Percentiles rank a stretch among this genome's conserved stretches.
Evolutionary conservation across 2,888 invertebrate genomes (phyloP).

Genomic region (Crossocerus cetratus): DNA sequence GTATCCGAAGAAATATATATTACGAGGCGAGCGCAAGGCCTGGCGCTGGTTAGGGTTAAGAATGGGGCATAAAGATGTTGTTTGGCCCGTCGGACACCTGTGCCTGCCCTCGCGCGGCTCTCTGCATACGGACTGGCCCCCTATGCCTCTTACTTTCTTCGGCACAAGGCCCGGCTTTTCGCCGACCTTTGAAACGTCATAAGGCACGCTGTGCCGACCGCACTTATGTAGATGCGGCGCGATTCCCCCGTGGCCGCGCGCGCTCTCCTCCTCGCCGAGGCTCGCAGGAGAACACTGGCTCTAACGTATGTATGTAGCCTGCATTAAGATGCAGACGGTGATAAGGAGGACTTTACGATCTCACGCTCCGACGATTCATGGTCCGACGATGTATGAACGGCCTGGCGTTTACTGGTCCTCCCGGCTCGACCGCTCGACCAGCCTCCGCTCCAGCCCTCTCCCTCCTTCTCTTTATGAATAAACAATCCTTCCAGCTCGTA

Average conservation of each 20-base stretch:
- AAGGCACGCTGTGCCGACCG: constrained; percentile 37
- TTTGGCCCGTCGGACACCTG: constrained; percentile 74
- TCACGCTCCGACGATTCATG: constrained; percentile 75
- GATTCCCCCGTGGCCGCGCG: constrained; percentile 13
- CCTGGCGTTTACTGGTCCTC: constrained; percentile 69
- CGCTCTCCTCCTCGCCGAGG: constrained; percentile 42
- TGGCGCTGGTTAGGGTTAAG: constrained; percentile 61
- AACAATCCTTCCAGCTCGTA: constrained; percentile 3
- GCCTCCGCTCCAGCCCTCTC: constrained; percentile 2
- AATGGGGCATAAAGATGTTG: constrained; percentile 72
- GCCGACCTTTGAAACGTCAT: constrained; percentile 44
- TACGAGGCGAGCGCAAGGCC: constrained; percentile 50
- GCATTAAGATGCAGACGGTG: constrained; percentile 75
- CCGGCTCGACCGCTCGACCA: constrained; percentile 24
- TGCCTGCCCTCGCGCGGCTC: constrained; percentile 63
- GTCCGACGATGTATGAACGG: constrained; percentile 70
- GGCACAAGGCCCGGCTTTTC: neutral
- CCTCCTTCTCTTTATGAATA: constrained; percentile 9
- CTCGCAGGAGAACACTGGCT: constrained; percentile 48
- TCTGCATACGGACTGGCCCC: constrained; percentile 60
- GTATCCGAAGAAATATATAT: constrained; percentile 56
- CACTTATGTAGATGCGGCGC: constrained; percentile 31
- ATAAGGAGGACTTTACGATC: constrained; percentile 76
- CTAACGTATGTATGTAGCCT: constrained; percentile 66
- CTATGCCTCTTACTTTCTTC: constrained; percentile 15